Evolutionary conservation across 2,113 vertebrate genomes (phyloP).

Genomic region (Ammodytes dubius): DNA sequence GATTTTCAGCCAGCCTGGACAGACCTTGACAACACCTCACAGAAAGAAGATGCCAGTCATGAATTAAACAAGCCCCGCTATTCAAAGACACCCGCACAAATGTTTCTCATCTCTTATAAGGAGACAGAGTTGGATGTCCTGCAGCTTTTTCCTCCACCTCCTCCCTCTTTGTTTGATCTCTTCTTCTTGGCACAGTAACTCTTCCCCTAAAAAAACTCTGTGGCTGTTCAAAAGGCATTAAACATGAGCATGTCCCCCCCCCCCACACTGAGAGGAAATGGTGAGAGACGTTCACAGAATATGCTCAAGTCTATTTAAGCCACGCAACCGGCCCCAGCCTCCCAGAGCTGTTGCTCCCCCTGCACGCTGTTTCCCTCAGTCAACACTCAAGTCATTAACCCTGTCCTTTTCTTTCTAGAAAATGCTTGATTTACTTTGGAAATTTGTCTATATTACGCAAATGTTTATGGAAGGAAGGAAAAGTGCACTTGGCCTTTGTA

Average conservation of each 20-base stretch:
- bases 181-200: constrained; percentile 62
- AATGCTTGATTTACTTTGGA: constrained; percentile 48
- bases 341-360: constrained; percentile 43
- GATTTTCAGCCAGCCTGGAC: constrained; percentile 13
- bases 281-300: constrained; percentile 63
- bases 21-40: constrained; percentile 17
- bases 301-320: constrained; percentile 58
- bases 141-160: constrained; percentile 67
- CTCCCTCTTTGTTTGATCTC: constrained; percentile 75
- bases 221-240: constrained; percentile 78
- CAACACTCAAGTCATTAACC: constrained; percentile 41
- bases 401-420: constrained; percentile 11
- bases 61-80: constrained; percentile 68
- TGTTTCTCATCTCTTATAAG: constrained; percentile 65
- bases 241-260: constrained; percentile 73
- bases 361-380: constrained; percentile 41
- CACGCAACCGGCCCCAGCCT: constrained; percentile 29
- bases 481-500: constrained; percentile 33
- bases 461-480: constrained; percentile 35
- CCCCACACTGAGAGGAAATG: constrained; percentile 59
- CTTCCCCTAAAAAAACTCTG: constrained; percentile 54
- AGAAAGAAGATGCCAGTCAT: constrained; percentile 50
- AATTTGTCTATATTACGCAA: constrained; percentile 11
- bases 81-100: constrained; percentile 62
- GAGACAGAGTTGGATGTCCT: constrained; percentile 71